Evolutionary conservation across 2,113 vertebrate species (phyloP).

Genomic region (Sinosuthora webbiana): DNA sequence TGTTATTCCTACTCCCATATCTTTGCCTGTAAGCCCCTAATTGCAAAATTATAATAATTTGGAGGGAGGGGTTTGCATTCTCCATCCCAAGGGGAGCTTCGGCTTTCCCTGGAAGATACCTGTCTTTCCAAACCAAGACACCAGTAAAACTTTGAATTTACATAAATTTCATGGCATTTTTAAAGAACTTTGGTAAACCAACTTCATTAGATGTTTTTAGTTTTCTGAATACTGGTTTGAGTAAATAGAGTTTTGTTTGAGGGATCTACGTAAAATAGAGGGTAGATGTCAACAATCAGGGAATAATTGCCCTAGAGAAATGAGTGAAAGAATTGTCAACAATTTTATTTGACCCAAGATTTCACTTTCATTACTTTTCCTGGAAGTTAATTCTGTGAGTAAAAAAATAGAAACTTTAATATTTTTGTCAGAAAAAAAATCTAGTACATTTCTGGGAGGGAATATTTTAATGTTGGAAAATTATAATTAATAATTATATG

Average conservation of each 20-base stretch:
- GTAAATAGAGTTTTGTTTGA: background rate
- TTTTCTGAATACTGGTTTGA: background rate
- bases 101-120: no score
- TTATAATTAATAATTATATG: background rate
- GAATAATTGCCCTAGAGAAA: background rate
- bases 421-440: background rate
- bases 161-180: background rate
- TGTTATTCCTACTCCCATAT: no score
- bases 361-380: background rate
- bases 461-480: background rate
- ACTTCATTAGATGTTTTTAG: background rate
- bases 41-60: no score
- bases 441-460: background rate
- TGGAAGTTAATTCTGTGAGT: background rate
- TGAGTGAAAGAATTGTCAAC: background rate
- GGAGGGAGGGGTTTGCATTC: no score
- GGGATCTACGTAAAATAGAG: background rate
- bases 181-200: background rate
- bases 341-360: background rate
- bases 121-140: no score
- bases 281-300: background rate
- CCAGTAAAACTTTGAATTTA: background rate
- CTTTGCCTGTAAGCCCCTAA: no score
- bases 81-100: no score
- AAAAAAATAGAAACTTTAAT: background rate